Conservation (phyloP, 2,888 invertebrate genomes). For the Melinaea menophilus region DNA sequence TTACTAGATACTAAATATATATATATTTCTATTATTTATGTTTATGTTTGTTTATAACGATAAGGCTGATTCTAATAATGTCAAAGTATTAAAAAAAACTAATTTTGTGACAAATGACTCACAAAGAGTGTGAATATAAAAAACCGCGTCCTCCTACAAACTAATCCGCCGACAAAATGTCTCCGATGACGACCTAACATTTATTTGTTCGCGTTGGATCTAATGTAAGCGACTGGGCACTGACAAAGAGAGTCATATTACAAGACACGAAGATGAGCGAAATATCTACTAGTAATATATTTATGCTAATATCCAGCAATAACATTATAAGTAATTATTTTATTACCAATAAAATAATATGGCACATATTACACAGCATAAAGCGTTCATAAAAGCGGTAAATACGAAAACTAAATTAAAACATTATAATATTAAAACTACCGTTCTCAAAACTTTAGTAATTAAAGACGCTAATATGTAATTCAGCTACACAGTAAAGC, state of each 20-base stretch:
- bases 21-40: neutral
- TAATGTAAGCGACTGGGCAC: slow-evolving; percentile 5
- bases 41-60: neutral
- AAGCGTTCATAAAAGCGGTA: neutral
- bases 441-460: slow-evolving; percentile 22
- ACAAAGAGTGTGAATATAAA: slow-evolving; percentile 4
- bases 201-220: slow-evolving; percentile 3
- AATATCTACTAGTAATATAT: neutral
- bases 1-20: neutral
- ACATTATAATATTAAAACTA: neutral
- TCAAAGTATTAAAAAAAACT: neutral
- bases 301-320: neutral
- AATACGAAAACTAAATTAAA: slow-evolving; percentile 11
- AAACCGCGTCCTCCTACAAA: slow-evolving; percentile 3
- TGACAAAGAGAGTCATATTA: slow-evolving; percentile 5
- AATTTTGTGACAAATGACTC: slow-evolving; percentile 1
- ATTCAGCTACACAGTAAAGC: slow-evolving; percentile 32
- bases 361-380: neutral
- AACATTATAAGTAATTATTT: no score
- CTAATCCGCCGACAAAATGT: slow-evolving; percentile 5
- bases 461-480: slow-evolving; percentile 6
- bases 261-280: neutral
- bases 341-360: neutral
- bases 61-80: neutral
- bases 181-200: slow-evolving; percentile 1